Conservation (phyloP, 2,113 vertebrate genomes). For the Boulengeromyrus knoepffleri region DNA sequence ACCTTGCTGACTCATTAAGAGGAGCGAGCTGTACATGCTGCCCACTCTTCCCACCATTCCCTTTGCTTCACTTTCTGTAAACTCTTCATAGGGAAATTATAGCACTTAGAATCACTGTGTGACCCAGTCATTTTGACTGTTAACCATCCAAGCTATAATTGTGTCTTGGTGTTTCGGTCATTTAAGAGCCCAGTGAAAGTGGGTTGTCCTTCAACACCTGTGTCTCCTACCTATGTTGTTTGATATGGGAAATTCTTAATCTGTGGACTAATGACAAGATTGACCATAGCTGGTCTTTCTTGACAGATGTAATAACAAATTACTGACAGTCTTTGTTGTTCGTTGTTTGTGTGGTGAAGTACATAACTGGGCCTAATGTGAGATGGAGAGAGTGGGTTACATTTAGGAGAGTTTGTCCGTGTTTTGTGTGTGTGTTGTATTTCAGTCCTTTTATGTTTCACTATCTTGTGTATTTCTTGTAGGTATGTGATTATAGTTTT, state of each 20-base stretch:
- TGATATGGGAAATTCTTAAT: conserved; percentile 64
- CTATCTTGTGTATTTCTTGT: conserved; percentile 23
- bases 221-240: conserved; percentile 49
- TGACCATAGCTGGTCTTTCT: conserved; percentile 47
- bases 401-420: conserved; percentile 33
- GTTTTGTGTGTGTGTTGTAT: conserved; percentile 38
- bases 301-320: background rate
- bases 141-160: conserved; percentile 42
- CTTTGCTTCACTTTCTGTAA: background rate
- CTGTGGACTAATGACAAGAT: conserved; percentile 58
- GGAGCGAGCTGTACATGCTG: background rate
- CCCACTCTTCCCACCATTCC: background rate
- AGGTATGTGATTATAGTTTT: conserved; percentile 39
- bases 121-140: conserved; percentile 23
- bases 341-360: conserved; percentile 45
- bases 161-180: conserved; percentile 15
- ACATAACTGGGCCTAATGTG: conserved; percentile 12
- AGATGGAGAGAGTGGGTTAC: conserved; percentile 33
- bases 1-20: conserved; percentile 1
- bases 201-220: background rate
- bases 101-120: background rate
- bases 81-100: background rate
- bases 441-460: conserved; percentile 38
- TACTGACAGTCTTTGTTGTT: conserved; percentile 42
- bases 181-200: conserved; percentile 31